Evolutionary conservation across 2,888 invertebrate genomes (phyloP), one percentile per base, ranked within the genome.

Genomic region (Toxonevra muliebris): DNA sequence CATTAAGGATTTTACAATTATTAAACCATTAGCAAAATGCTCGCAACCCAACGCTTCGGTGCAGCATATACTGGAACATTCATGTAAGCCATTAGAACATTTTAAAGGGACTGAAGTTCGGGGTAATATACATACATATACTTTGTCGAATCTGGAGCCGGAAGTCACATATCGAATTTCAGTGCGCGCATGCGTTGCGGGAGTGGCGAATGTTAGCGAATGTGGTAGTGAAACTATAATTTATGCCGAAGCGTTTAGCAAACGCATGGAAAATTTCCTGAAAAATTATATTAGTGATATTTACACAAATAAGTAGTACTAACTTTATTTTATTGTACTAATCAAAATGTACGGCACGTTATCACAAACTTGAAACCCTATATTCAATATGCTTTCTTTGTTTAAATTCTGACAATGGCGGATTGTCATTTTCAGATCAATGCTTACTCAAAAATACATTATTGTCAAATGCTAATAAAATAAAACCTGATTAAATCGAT

Each of bases 301-400:
- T 4, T n/a, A 48, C 50, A 45, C 7, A 13, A 48, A 4, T 48
- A 30, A 30, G 2, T 30, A n/a, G n/a, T n/a, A n/a, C n/a, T n/a
- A n/a, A n/a, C n/a, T n/a, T n/a, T n/a, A n/a, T n/a, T n/a, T n/a
- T n/a, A n/a, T n/a, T n/a, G n/a, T n/a, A n/a, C 73, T 0, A 74
- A 60, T 41, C 78, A 72, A 80, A 87, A 87, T 17, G 82, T 87
- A 19, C 87, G 88, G 75, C 87, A 90, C 75, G 86, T 89, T 11
- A 82, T 95, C 45, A 85, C 89, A 1, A 87, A 89, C 68, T 87
- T 97, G n/a, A 91, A 92, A 76, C 95, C 97, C 0, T 94, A 89
- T 85, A 97, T 97, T 0, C 92, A 93, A 75, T 99, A 99, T 86
- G 98, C 97, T 0, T 92, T 91, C 73, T 99, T 96, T 83, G 93